Evolutionary conservation across 2,888 invertebrate genomes (phyloP).

Genomic region (Chymomyza caudatula): DNA sequence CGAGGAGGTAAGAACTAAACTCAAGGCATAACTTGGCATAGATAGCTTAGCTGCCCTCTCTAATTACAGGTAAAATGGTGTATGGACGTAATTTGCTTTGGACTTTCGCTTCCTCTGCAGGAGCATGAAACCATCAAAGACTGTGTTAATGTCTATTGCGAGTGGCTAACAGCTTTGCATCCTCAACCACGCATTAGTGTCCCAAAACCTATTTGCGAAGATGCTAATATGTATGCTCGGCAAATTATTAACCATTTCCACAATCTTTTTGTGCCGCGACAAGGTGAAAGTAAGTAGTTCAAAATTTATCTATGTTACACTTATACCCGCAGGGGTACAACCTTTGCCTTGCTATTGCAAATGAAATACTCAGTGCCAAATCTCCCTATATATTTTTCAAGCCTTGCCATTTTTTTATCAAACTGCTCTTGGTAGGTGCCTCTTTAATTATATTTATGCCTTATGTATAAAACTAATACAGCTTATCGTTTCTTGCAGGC

Average conservation of each 20-base stretch:
- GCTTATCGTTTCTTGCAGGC: constrained; percentile 79
- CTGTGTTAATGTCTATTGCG: constrained; percentile 97
- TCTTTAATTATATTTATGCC: neutral
- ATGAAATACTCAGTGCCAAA: constrained; percentile 11
- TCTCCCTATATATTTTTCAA: constrained; percentile 81
- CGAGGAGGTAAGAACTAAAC: constrained; percentile 83
- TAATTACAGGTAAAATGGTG: constrained; percentile 88
- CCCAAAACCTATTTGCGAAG: constrained; percentile 91
- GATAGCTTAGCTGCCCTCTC: neutral
- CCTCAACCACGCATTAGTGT: constrained; percentile 91
- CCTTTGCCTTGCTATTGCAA: constrained; percentile 21
- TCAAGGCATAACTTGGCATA: neutral
- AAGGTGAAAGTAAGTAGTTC: constrained; percentile 89
- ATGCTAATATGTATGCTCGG: constrained; percentile 93
- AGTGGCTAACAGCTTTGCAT: constrained; percentile 94
- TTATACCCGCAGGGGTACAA: neutral
- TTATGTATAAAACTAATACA: neutral
- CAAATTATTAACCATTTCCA: constrained; percentile 95
- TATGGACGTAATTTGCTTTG: constrained; percentile 92
- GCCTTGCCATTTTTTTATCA: constrained; percentile 94
- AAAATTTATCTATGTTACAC: neutral
- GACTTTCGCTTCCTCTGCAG: constrained; percentile 90
- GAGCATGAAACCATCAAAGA: constrained; percentile 97
- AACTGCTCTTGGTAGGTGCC: constrained; percentile 85
- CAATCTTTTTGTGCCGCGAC: constrained; percentile 94